A percentile compares a stretch with the other conserved stretches of the same genome.
These are phyloP conservation scores for Petrolisthes cinctipes DNA, from an alignment of 2,888 invertebrate genomes.

Conservation along the genomic window DNA sequence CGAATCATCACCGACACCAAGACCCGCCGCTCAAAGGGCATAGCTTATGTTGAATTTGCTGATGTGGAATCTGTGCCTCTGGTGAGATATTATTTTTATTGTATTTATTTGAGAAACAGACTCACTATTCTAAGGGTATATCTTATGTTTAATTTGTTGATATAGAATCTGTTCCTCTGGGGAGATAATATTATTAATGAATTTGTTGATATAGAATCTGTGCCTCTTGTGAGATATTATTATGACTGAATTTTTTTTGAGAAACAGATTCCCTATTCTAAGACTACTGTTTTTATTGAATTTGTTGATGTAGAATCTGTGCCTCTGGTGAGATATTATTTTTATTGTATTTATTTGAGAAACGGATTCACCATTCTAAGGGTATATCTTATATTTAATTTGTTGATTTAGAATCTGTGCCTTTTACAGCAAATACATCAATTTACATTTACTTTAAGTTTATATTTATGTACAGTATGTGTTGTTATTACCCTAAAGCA, in stretches of 20 bases:
- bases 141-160: conserved; percentile 99
- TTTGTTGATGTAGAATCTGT: conserved; percentile 98
- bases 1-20: conserved; percentile 98
- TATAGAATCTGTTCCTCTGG: conserved; percentile 95
- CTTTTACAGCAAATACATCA: conserved; percentile 72
- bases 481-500: too few relatives aligned
- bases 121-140: conserved; percentile 95
- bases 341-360: conserved; percentile 24
- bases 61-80: conserved; percentile 97
- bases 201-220: too few relatives aligned
- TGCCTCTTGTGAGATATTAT: too few relatives aligned
- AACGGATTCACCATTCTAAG: conserved; percentile 84
- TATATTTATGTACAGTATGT: too few relatives aligned
- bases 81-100: conserved; percentile 74
- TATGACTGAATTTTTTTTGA: too few relatives aligned
- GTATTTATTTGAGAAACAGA: not conserved
- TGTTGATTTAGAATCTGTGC: conserved; percentile 96
- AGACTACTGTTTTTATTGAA: too few relatives aligned
- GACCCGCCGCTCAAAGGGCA: conserved; percentile 97
- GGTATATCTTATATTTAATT: conserved; percentile 99
- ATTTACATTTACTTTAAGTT: too few relatives aligned
- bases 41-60: conserved; percentile 99
- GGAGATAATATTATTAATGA: conserved; percentile 74
- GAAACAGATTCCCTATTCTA: too few relatives aligned
- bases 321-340: conserved; percentile 80